A percentile compares a stretch with the other conserved stretches of the same genome.
These are phyloP conservation scores for Timandra comae DNA, from an alignment of 2,888 invertebrate genomes.

Conservation along the genomic window DNA sequence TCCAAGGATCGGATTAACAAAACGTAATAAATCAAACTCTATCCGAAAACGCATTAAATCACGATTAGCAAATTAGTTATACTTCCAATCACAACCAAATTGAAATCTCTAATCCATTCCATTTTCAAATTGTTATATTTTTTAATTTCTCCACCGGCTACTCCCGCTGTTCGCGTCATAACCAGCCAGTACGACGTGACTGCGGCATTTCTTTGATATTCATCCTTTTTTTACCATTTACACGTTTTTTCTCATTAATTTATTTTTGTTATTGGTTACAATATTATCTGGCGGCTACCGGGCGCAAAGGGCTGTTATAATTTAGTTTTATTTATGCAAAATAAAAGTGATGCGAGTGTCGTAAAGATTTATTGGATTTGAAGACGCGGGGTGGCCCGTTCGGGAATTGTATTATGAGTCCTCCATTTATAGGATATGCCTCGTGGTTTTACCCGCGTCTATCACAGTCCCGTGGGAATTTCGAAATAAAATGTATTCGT, in stretches of 20 bases:
- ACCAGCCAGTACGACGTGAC: constrained; percentile 66
- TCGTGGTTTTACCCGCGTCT: no score
- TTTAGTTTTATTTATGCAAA: constrained; percentile 75
- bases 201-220: constrained; percentile 66
- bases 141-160: constrained; percentile 55
- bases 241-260: constrained; percentile 53
- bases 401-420: constrained; percentile 22
- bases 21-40: no score
- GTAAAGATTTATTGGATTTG: constrained; percentile 68
- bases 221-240: constrained; percentile 57
- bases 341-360: constrained; percentile 57
- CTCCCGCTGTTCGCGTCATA: constrained; percentile 66
- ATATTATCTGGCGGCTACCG: constrained; percentile 72
- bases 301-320: constrained; percentile 69
- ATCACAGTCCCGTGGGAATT: no score
- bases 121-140: constrained; percentile 49
- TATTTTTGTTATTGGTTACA: constrained; percentile 70
- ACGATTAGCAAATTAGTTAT: constrained; percentile 43
- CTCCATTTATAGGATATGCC: no score
- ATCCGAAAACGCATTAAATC: constrained; percentile 1
- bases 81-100: constrained; percentile 28
- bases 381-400: constrained; percentile 42
- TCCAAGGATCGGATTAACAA: no score
- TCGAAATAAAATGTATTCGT: no score
- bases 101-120: constrained; percentile 33